phyloP scores from a whole-genome alignment of 64 coral and sea anemone genomes.

The Acropora tenuis region DNA sequence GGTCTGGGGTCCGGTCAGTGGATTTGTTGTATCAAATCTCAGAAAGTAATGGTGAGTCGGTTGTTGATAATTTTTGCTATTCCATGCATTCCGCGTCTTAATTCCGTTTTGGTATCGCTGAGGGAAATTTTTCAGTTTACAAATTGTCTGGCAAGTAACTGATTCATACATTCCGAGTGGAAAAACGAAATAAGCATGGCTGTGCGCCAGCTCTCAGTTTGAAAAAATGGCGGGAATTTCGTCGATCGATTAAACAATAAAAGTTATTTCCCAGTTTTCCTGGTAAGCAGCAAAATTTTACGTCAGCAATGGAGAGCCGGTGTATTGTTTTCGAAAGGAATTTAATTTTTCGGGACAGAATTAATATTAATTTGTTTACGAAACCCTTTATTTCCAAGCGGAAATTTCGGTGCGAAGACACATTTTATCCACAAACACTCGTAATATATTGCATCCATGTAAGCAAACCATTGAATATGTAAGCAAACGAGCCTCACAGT shows the following conservation, averaged over 20 bases:
- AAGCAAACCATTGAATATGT: background rate
- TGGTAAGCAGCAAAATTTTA: background rate
- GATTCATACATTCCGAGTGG: background rate
- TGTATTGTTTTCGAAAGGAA: background rate
- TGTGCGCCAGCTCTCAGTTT: too few species aligned
- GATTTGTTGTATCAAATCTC: slow-evolving; percentile 78
- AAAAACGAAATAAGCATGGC: too few species aligned
- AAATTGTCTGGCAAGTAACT: background rate
- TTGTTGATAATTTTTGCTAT: background rate
- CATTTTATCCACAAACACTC: background rate
- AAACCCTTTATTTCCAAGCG: background rate
- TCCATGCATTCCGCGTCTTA: background rate
- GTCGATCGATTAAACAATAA: too few species aligned
- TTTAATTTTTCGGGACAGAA: background rate
- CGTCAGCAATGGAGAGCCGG: background rate
- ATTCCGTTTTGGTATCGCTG: background rate
- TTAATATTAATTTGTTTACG: background rate
- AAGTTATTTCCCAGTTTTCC: background rate
- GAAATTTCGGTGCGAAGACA: background rate
- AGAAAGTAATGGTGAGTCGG: background rate
- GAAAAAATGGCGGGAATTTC: too few species aligned
- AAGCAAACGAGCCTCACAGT: background rate
- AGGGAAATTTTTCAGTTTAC: background rate
- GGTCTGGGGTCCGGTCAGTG: slow-evolving; percentile 71
- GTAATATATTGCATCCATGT: background rate